These are phyloP conservation scores for Cephus cinctus DNA, from an alignment of 1,140 invertebrate genomes.

Conservation along the genomic window DNA sequence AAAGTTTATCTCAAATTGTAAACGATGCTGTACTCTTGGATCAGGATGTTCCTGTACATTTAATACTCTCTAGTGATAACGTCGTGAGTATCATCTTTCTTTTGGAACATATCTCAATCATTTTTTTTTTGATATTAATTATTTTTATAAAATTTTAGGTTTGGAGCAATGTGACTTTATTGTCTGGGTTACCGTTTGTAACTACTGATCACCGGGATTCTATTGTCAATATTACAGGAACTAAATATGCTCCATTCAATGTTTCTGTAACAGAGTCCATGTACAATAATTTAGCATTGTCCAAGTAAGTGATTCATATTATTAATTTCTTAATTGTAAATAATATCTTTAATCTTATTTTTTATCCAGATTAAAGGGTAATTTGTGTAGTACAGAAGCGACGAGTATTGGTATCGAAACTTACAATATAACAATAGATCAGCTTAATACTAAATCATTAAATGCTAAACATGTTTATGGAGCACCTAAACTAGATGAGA, in stretches of 20 bases:
- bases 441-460: constrained; percentile 20
- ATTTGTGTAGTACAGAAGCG: constrained; percentile 16
- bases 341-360: background rate
- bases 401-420: constrained; percentile 25
- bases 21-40: constrained; percentile 25
- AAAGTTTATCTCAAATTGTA: constrained; percentile 25
- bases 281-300: constrained; percentile 18
- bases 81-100: constrained; percentile 19
- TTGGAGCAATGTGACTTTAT: constrained; percentile 31
- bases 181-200: constrained; percentile 22
- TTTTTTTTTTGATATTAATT: background rate
- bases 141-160: background rate
- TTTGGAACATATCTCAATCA: constrained; percentile 11
- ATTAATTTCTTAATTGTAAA: background rate
- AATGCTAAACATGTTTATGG: constrained; percentile 19
- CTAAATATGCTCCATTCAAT: constrained; percentile 22
- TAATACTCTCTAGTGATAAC: constrained; percentile 22
- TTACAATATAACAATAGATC: constrained; percentile 17
- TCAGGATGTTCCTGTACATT: constrained; percentile 21
- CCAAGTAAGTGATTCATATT: constrained; percentile 18
- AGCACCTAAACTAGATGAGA: constrained; percentile 17
- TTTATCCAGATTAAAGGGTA: constrained; percentile 17
- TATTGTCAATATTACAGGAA: constrained; percentile 25
- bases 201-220: constrained; percentile 16
- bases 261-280: constrained; percentile 19